Evolutionary conservation across 2,113 vertebrate genomes (phyloP), one percentile per base, ranked within the genome.

Genomic region (Macquaria australasica): DNA sequence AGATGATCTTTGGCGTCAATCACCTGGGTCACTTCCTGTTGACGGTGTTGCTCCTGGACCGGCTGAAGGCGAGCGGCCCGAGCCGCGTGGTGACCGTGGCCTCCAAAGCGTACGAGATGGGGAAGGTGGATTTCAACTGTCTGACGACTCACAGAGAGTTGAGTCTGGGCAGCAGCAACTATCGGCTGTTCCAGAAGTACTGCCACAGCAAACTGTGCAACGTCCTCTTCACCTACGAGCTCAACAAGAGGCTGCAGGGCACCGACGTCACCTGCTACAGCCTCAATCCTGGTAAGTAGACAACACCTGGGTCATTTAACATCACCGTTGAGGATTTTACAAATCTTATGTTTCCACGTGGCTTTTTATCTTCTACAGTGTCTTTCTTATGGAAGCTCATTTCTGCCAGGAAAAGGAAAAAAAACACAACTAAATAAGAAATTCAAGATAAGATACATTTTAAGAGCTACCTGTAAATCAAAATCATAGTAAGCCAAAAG

Each of bases 71-170:
- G 9, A 95, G 95, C 0, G 69, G 88, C 0, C 95, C 96, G 0
- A 97, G 97, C 89, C 96, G 97, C 0, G 92, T 97, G 59, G 91
- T 98, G 74, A 95, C 95, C 0, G 92, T 97, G 0, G 88, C 96
- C 25, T 98, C 97, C 16, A 62, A 31, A 0, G 95, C 92, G 0
- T 88, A 97, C 87, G 67, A 48, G 0, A 55, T 88, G 0, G 97
- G 96, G 20, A 93, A 11, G 41, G 91, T 97, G 0, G 92, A 70
- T 77, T 96, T 93, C 10, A 69, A 87, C 5, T 28, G 55, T 70
- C 89, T 98, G 83, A 92, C 91, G 23, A 81, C 1, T 6, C 84
- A 91, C 63, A 85, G 53, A 41, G 87, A 89, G 10, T 78, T 96
- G 89, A 16, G 62, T 15, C 0, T 62, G 14, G 85, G 82, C 8